phyloP scores from a whole-genome alignment of 2,888 invertebrate genomes.

The Drosophila ezoana region DNA sequence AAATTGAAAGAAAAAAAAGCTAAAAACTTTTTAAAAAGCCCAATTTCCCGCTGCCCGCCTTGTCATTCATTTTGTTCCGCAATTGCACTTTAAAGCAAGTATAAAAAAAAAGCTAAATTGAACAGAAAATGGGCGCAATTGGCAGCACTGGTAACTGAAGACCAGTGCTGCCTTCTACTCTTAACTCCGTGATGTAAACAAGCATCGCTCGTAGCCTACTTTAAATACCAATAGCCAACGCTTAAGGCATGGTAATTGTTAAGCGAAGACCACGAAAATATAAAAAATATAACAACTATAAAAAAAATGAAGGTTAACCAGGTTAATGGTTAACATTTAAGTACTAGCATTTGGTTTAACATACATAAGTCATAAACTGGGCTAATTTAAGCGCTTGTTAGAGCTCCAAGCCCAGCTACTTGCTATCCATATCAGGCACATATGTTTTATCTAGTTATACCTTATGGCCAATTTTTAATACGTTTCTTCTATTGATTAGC shows the following conservation, averaged over 20 bases:
- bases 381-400: constrained; percentile 5
- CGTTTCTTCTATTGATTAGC: neutral
- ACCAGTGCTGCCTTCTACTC: neutral
- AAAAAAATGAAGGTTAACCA: constrained; percentile 51
- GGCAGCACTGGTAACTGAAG: neutral
- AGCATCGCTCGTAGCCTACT: constrained; percentile 26
- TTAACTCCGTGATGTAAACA: neutral
- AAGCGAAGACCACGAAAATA: constrained; percentile 7
- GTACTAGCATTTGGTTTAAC: constrained; percentile 14
- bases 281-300: neutral
- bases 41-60: no score
- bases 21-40: no score
- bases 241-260: constrained; percentile 39
- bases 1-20: no score
- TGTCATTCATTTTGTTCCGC: no score
- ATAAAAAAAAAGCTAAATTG: neutral
- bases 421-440: neutral
- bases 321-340: constrained; percentile 61
- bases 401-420: neutral
- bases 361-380: constrained; percentile 6
- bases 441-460: neutral
- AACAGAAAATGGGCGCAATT: neutral
- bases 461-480: neutral
- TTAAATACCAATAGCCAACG: constrained; percentile 35
- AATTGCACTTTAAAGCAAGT: no score